Evolutionary conservation across 2,797 vertebrate species (phyloP).

Genomic region (Coranthus polyacanthus): DNA sequence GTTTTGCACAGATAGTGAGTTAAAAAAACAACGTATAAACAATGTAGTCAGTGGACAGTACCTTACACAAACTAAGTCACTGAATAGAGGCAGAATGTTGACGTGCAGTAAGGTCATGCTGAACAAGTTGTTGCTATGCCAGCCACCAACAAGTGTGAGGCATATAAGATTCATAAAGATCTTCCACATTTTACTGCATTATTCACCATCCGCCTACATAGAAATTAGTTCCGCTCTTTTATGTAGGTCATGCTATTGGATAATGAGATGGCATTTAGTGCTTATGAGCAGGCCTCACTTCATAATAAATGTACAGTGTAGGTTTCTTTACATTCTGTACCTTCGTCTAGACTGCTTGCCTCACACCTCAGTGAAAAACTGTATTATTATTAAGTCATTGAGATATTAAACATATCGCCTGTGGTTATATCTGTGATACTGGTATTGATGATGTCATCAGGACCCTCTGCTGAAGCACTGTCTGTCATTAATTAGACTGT

Average conservation of each 20-base stretch:
- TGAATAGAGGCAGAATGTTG: constrained; percentile 21
- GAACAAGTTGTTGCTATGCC: constrained; percentile 55
- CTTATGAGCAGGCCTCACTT: constrained; percentile 66
- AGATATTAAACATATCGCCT: constrained; percentile 52
- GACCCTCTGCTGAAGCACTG: constrained; percentile 73
- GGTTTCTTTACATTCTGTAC: constrained; percentile 46
- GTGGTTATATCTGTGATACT: constrained; percentile 60
- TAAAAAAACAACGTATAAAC: too few species aligned
- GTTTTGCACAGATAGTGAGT: too few species aligned
- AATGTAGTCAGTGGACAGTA: neutral
- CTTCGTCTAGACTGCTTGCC: constrained; percentile 22
- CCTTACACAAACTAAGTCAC: neutral
- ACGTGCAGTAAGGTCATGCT: constrained; percentile 12
- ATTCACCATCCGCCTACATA: constrained; percentile 83
- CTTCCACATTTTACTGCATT: constrained; percentile 84
- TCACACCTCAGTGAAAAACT: constrained; percentile 30
- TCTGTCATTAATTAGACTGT: constrained; percentile 81
- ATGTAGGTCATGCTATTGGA: constrained; percentile 85
- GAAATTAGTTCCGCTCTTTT: constrained; percentile 82
- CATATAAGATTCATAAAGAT: constrained; percentile 83
- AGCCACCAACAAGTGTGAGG: constrained; percentile 73
- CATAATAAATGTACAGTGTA: constrained; percentile 56
- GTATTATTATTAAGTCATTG: constrained; percentile 56
- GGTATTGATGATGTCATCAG: constrained; percentile 77
- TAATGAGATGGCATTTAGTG: constrained; percentile 80